phyloP scores from a whole-genome alignment of 1,140 invertebrate species.

The Drosophila pallidifrons region DNA sequence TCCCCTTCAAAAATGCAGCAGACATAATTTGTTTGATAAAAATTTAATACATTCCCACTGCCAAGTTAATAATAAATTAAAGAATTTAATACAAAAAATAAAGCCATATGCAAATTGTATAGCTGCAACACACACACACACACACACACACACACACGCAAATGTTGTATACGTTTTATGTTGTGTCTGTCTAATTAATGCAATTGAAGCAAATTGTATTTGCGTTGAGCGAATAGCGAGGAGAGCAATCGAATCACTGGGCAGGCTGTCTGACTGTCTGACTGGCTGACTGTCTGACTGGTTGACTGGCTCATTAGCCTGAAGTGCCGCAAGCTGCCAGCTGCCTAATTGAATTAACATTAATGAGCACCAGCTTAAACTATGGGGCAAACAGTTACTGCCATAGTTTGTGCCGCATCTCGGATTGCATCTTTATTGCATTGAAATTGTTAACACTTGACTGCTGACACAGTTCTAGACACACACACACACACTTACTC shows the following conservation, averaged over 20 bases:
- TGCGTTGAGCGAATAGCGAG: slow-evolving; percentile 52
- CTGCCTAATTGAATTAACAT: slow-evolving; percentile 74
- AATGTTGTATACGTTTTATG: neutral
- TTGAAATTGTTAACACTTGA: slow-evolving; percentile 20
- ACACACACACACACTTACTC: neutral
- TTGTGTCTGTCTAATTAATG: slow-evolving; percentile 66
- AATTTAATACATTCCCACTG: neutral
- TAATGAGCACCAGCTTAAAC: slow-evolving; percentile 57
- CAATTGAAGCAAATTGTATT: slow-evolving; percentile 73
- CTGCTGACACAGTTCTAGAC: slow-evolving; percentile 39
- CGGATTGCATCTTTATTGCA: slow-evolving; percentile 5
- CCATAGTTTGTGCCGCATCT: neutral
- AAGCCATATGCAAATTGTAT: slow-evolving; percentile 23
- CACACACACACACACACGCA: neutral
- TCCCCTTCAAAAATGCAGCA: neutral
- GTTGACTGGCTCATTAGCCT: slow-evolving; percentile 69
- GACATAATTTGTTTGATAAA: neutral
- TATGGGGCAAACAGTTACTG: slow-evolving; percentile 29
- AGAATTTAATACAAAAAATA: slow-evolving; percentile 2
- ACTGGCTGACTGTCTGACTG: slow-evolving; percentile 2
- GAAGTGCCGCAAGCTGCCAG: slow-evolving; percentile 65
- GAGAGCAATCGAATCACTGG: slow-evolving; percentile 34
- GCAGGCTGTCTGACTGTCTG: slow-evolving; percentile 1
- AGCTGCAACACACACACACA: neutral
- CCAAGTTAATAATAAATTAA: slow-evolving; percentile 16